These are phyloP conservation scores for Anthopleura xanthogrammica DNA, from an alignment of 92 coral and sea anemone genomes.

Conservation along the genomic window DNA sequence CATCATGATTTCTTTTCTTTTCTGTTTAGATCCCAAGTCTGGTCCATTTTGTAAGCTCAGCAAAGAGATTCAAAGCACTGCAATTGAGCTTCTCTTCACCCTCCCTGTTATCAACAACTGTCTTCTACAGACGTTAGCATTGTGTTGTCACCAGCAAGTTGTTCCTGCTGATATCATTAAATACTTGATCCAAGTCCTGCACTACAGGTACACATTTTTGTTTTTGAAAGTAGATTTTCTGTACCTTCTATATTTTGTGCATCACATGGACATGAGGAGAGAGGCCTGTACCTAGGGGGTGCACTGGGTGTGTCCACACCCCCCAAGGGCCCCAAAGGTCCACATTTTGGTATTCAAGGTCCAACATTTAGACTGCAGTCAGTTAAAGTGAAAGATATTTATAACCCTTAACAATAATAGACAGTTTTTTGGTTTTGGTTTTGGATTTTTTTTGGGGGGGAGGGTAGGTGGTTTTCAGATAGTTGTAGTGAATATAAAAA, in stretches of 20 bases:
- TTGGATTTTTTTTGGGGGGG: no score
- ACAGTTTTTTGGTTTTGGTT: no score
- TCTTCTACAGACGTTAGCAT: constrained; percentile 48
- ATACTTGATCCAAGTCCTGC: constrained; percentile 61
- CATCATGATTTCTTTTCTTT: neutral
- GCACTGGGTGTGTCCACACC: no score
- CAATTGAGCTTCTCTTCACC: constrained; percentile 73
- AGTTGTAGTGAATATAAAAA: no score
- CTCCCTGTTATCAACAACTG: constrained; percentile 38
- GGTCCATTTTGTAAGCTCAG: constrained; percentile 62
- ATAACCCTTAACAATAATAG: no score
- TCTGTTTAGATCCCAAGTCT: constrained; percentile 32
- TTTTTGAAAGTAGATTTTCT: neutral
- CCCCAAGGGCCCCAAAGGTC: no score
- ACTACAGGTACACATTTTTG: constrained; percentile 51
- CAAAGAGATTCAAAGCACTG: constrained; percentile 53
- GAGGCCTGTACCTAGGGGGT: no score
- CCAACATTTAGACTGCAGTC: no score
- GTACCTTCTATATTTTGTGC: neutral
- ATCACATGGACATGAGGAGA: no score
- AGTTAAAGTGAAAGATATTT: no score
- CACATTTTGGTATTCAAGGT: no score
- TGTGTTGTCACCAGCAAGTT: constrained; percentile 47
- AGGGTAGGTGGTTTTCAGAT: no score
- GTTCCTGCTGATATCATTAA: constrained; percentile 39